These are phyloP conservation scores for Xyrichtys novacula DNA, from an alignment of 2,797 vertebrate genomes.

Conservation along the genomic window DNA sequence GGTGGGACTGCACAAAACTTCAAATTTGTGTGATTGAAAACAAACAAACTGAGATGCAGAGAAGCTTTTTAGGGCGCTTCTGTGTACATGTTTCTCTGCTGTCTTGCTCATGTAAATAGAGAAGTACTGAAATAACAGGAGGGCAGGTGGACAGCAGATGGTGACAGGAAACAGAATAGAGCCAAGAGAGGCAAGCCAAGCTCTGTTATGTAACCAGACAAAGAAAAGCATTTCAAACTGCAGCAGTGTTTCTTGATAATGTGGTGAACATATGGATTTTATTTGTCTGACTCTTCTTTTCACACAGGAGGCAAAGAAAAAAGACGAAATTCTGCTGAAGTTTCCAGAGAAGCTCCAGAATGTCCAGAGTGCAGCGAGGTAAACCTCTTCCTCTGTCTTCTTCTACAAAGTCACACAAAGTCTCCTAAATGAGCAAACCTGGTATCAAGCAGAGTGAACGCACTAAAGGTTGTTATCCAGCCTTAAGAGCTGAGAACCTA, in stretches of 20 bases:
- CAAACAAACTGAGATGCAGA: neutral
- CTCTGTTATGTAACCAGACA: constrained; percentile 46
- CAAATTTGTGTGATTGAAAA: neutral
- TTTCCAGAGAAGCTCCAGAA: constrained; percentile 93
- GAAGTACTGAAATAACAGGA: constrained; percentile 23
- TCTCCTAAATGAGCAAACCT: too few relatives aligned
- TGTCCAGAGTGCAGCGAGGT: constrained; percentile 94
- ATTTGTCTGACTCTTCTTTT: constrained; percentile 3
- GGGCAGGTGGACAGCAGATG: constrained; percentile 60
- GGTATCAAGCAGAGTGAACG: too few relatives aligned
- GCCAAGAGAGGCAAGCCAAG: constrained; percentile 31
- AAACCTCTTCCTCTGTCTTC: constrained; percentile 37
- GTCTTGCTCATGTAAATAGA: constrained; percentile 17
- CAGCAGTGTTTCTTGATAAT: neutral
- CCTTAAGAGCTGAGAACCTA: too few relatives aligned
- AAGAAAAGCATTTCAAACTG: constrained; percentile 4
- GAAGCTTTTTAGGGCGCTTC: neutral
- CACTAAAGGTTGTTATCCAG: too few relatives aligned
- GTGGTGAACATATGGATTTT: neutral
- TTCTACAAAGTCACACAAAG: neutral
- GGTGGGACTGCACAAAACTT: neutral
- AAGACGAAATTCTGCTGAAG: constrained; percentile 90
- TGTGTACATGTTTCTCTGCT: constrained; percentile 15
- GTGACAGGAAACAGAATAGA: constrained; percentile 59
- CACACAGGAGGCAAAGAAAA: constrained; percentile 96